Percentiles rank a stretch among this genome's conserved stretches.
These are phyloP conservation scores for Gambusia affinis DNA, from an alignment of 2,113 vertebrate species.

Conservation along the genomic window DNA sequence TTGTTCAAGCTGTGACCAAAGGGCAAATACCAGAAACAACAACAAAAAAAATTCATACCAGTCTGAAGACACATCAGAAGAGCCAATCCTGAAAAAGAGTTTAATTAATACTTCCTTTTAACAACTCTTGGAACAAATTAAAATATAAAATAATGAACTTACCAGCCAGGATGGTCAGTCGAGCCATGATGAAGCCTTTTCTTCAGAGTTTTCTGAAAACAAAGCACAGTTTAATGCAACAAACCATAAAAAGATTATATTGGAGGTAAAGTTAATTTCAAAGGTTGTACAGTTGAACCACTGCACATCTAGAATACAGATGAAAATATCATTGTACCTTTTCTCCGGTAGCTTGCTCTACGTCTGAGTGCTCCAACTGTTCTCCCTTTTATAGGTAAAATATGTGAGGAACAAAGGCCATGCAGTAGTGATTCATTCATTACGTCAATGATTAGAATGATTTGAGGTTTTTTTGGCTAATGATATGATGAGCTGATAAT, in stretches of 20 bases:
- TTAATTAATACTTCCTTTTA: neutral
- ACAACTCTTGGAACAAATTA: neutral
- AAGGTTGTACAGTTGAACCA: neutral
- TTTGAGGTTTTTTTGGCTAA: neutral
- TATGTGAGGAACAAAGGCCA: constrained; percentile 39
- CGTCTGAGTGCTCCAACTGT: neutral
- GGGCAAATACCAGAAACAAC: neutral
- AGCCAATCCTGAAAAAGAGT: constrained; percentile 51
- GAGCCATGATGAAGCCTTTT: constrained; percentile 44
- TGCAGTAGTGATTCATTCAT: neutral
- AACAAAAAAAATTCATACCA: constrained; percentile 56
- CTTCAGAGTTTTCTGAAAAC: constrained; percentile 2
- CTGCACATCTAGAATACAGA: no score
- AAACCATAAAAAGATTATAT: constrained; percentile 1
- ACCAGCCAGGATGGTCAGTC: constrained; percentile 54
- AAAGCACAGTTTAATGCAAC: neutral
- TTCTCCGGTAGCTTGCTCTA: neutral
- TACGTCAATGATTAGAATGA: neutral
- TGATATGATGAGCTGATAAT: neutral
- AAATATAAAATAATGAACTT: constrained; percentile 5
- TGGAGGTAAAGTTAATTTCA: neutral
- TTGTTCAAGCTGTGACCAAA: neutral
- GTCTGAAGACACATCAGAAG: constrained; percentile 64
- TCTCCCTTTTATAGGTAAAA: constrained; percentile 16
- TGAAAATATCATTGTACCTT: constrained; percentile 17